Evolutionary conservation across 2,113 vertebrate genomes (phyloP), one percentile per base, ranked within the genome.

Genomic region (Nerophis lumbriciformis): DNA sequence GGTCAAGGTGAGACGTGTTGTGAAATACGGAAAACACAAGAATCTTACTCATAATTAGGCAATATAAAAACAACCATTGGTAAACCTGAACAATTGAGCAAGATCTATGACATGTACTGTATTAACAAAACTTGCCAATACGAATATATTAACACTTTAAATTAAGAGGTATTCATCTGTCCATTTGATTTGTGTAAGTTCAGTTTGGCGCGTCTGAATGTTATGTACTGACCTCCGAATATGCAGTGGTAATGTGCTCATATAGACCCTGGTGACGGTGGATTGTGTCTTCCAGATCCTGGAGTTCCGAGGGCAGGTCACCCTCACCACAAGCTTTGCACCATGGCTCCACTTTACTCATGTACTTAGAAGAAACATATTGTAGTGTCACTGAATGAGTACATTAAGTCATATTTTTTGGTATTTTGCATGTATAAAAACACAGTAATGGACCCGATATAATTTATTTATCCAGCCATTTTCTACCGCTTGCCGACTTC

Each of bases 201-300:
- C 9, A 48, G 1, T 21, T 8, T 1, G 1, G 9, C 53, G 5
- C 9, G 15, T 36, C 6, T 6, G 13, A 52, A n/a, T 54, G 4
- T 50, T 53, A 61, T 35, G 8, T 5, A 36, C 72, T 59, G 56
- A 96, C 96, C 91, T 99, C 96, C 0, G 97, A 94, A 55, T 99
- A 99, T 6, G 96, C 97, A 5, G 94, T 86, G 0, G 92, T 96
- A 78, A 99, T 91, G 80, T 97, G 96, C 65, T 99, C 97, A 16
- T 99, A 99, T 44, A 99, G 89, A 3, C 95, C 95, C 87, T 98
- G 96, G 82, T 99, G 97, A 75, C 95, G 97, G 65, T 98, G 97
- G 59, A 99, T 98, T 57, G 94, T 95, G 37, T 98, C 97, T 79
- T 99, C 97, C 63, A 99, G 89, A 76, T 99, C 97, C 83, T 97